Conservation (phyloP, 2,113 vertebrate species). For the Amphiprion ocellaris region DNA sequence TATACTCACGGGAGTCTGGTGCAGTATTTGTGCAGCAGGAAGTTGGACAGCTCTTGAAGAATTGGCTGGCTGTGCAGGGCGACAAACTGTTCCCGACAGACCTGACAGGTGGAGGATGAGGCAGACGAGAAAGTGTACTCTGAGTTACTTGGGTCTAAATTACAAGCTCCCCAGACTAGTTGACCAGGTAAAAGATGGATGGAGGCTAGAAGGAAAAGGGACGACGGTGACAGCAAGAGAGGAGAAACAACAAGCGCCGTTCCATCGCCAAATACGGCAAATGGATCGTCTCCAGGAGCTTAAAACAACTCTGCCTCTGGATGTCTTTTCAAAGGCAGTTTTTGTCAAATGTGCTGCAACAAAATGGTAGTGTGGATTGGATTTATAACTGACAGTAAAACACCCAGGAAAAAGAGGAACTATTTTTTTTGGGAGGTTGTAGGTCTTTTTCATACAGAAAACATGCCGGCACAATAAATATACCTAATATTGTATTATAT, state of each 20-base stretch:
- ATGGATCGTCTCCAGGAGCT: background rate
- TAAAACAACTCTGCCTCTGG: background rate
- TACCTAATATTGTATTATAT: too few relatives aligned
- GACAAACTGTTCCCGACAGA: slow-evolving; percentile 96
- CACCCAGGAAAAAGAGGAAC: background rate
- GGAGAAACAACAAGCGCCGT: background rate
- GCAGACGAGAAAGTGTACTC: slow-evolving; percentile 17
- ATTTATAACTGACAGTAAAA: background rate
- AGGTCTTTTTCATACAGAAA: too few relatives aligned
- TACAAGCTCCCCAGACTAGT: background rate
- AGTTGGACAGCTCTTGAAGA: slow-evolving; percentile 90
- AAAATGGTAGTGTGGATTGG: background rate
- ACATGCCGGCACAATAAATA: too few relatives aligned
- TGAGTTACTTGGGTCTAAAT: slow-evolving; percentile 14
- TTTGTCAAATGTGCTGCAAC: background rate
- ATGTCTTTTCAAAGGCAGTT: background rate
- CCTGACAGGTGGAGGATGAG: slow-evolving; percentile 75
- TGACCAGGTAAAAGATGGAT: slow-evolving; percentile 1
- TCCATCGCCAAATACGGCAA: slow-evolving; percentile 2
- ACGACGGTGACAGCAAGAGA: background rate
- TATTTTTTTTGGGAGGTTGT: too few relatives aligned
- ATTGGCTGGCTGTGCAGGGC: slow-evolving; percentile 93
- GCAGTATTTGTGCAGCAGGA: slow-evolving; percentile 90
- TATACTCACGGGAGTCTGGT: slow-evolving; percentile 74
- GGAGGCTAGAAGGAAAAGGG: background rate